Evolutionary conservation across 2,888 invertebrate genomes (phyloP), one percentile per base, ranked within the genome.

Genomic region (Rambutsinella grinnellia): DNA sequence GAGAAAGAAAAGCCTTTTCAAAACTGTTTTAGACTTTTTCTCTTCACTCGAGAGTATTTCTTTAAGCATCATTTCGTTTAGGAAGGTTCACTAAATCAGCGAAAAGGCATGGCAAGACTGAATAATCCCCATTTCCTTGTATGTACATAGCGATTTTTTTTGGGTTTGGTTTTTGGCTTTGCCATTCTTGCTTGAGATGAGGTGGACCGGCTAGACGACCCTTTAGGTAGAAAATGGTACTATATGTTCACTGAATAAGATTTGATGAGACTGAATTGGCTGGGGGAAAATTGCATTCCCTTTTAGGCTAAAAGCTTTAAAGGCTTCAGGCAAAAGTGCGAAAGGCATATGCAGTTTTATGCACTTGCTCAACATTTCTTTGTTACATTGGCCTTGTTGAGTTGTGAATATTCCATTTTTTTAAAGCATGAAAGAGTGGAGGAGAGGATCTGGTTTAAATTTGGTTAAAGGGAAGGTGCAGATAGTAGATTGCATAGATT

Each of bases 1-100:
- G 49, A 49, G 23, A 62, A 49, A 23, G 21, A 46, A 36, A 53
- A 63, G 63, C 53, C 53, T 28, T 63, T 63, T 63, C 53, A 27
- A 63, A 63, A 36, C 53, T 19, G 24, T 61, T 47, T 61, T 61
- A 23, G 47, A 10, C n/a, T n/a, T n/a, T n/a, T n/a, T n/a, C 36
- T 36, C 36, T 8, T 36, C 36, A 8, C 36, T n/a, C n/a, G n/a
- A n/a, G n/a, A n/a, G n/a, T n/a, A n/a, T n/a, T n/a, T n/a, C n/a
- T n/a, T n/a, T n/a, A n/a, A n/a, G n/a, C n/a, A n/a, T n/a, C n/a
- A n/a, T n/a, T n/a, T n/a, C n/a, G n/a, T n/a, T n/a, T n/a, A n/a
- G n/a, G n/a, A n/a, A n/a, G n/a, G n/a, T n/a, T n/a, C n/a, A n/a
- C n/a, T n/a, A n/a, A n/a, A n/a, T n/a, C n/a, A n/a, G n/a, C n/a